A percentile compares a stretch with the other conserved stretches of the same genome.
phyloP scores from a whole-genome alignment of 2,888 invertebrate species.

The Bembecia ichneumoniformis region DNA sequence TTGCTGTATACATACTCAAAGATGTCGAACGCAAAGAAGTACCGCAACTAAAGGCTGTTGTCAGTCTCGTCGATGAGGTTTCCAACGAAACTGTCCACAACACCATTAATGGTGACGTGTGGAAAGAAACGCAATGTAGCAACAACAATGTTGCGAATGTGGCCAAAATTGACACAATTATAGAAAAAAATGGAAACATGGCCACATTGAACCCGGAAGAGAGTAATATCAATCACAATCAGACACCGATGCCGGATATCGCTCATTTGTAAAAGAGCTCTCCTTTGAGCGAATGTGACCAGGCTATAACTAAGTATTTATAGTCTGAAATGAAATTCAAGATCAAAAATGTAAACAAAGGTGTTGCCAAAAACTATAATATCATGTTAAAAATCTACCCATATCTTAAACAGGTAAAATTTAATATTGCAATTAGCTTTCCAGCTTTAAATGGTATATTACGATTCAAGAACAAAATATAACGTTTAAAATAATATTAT shows the following conservation, averaged over 20 bases:
- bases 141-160: constrained; percentile 31
- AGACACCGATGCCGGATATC: constrained; percentile 22
- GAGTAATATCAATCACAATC: constrained; percentile 20
- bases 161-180: constrained; percentile 22
- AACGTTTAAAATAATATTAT: too few relatives aligned
- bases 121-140: constrained; percentile 14
- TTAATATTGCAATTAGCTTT: too few relatives aligned
- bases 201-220: constrained; percentile 10
- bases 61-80: constrained; percentile 28
- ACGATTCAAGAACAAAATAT: too few relatives aligned
- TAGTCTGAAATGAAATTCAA: too few relatives aligned
- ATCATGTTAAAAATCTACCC: too few relatives aligned
- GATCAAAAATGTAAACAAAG: too few relatives aligned
- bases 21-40: constrained; percentile 18
- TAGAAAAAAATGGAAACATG: constrained; percentile 46
- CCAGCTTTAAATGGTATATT: too few relatives aligned
- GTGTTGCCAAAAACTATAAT: too few relatives aligned
- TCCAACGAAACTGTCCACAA: constrained; percentile 19
- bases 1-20: constrained; percentile 7
- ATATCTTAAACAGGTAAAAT: too few relatives aligned
- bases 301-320: too few relatives aligned
- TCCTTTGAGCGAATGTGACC: too few relatives aligned
- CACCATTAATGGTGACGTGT: constrained; percentile 16
- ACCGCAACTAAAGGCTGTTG: constrained; percentile 11
- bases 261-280: constrained; percentile 34